Conservation (phyloP, 2,888 invertebrate species). For the Pheosia gnoma region DNA sequence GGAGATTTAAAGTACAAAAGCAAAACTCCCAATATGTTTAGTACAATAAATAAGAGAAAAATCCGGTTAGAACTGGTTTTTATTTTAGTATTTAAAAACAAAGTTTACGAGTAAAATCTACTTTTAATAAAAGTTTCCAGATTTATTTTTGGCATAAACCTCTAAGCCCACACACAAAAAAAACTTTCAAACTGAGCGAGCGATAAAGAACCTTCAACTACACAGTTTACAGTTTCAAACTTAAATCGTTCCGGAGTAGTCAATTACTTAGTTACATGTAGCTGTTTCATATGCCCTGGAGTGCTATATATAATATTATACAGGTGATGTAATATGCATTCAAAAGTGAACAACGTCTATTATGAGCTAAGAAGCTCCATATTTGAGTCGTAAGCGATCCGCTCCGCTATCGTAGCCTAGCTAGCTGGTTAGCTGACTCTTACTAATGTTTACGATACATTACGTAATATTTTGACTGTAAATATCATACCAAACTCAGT, state of each 20-base stretch:
- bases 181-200: too few species aligned
- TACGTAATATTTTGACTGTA: too few species aligned
- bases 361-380: constrained; percentile 33
- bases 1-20: too few species aligned
- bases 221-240: not conserved
- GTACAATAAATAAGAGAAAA: too few species aligned
- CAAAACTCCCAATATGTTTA: too few species aligned
- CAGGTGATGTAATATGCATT: constrained; percentile 9
- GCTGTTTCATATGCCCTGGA: not conserved
- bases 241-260: not conserved
- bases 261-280: not conserved
- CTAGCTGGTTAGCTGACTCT: constrained; percentile 10
- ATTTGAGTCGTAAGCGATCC: constrained; percentile 22
- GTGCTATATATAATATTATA: not conserved
- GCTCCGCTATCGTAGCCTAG: constrained; percentile 17
- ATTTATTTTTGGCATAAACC: too few species aligned
- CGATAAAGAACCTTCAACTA: not conserved
- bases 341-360: constrained; percentile 25
- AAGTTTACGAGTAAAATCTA: too few species aligned
- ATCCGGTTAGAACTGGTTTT: too few species aligned
- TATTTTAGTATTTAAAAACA: too few species aligned
- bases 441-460: constrained; percentile 10
- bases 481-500: too few species aligned
- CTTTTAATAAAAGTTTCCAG: too few species aligned
- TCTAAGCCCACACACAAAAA: too few species aligned